These are phyloP conservation scores for Leptocoma aspasia DNA, from an alignment of 2,113 vertebrate genomes.

Conservation along the genomic window DNA sequence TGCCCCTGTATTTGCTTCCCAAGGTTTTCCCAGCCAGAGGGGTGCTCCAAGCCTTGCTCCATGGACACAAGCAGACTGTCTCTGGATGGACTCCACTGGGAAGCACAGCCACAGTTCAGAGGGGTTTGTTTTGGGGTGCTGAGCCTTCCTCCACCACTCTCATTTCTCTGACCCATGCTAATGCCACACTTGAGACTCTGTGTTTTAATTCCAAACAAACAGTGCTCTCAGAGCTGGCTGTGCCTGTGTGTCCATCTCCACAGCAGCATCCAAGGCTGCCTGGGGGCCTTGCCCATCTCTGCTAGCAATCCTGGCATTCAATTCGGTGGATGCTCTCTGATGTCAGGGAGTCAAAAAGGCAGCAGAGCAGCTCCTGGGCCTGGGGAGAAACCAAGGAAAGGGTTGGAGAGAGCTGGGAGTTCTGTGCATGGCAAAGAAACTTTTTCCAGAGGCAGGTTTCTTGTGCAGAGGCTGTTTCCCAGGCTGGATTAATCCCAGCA, in stretches of 20 bases:
- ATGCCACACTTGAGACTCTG: background rate
- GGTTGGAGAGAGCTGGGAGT: background rate
- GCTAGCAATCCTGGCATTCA: background rate
- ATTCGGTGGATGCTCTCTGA: conserved; percentile 51
- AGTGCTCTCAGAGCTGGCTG: background rate
- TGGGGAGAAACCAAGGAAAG: conserved; percentile 12
- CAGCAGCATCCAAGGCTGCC: background rate
- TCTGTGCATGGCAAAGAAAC: background rate
- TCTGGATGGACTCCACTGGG: background rate
- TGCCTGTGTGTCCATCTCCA: background rate
- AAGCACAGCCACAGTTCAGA: fast-evolving
- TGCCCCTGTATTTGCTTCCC: background rate
- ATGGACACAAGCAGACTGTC: background rate
- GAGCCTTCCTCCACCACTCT: background rate
- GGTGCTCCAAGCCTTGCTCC: background rate
- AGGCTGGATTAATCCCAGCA: background rate
- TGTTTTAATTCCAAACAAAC: conserved; percentile 23
- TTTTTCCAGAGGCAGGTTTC: background rate
- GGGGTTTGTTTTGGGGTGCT: background rate
- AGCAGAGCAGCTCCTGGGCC: conserved; percentile 67
- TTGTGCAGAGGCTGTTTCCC: background rate
- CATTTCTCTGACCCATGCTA: background rate
- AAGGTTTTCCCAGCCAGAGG: background rate
- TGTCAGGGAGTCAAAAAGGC: conserved; percentile 67
- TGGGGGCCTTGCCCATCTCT: background rate